phyloP scores from a whole-genome alignment of 2,888 invertebrate species.

The Oegoconia quadripuncta region DNA sequence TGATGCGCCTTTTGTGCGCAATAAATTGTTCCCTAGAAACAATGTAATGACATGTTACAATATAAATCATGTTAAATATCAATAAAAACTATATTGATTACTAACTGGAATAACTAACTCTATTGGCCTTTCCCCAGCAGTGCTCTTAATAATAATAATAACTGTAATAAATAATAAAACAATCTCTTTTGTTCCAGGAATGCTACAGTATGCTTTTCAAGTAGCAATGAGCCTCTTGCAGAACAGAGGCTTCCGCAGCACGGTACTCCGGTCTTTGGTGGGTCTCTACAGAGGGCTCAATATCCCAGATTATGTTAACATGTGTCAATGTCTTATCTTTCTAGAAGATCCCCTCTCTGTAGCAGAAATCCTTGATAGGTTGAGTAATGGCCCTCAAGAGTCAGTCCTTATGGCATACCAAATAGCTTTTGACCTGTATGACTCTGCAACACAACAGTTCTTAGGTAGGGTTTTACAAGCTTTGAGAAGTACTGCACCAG shows the following conservation, averaged over 20 bases:
- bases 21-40: too few relatives aligned
- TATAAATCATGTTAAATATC: too few relatives aligned
- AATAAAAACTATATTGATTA: too few relatives aligned
- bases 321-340: slow-evolving; percentile 98
- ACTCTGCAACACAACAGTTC: slow-evolving; percentile 99
- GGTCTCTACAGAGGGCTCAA: slow-evolving; percentile 92
- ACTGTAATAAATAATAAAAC: too few relatives aligned
- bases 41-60: neutral
- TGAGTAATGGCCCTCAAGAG: slow-evolving; percentile 88
- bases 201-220: slow-evolving; percentile 97
- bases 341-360: slow-evolving; percentile 96
- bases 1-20: too few relatives aligned
- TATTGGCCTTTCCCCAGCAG: too few relatives aligned
- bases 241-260: slow-evolving; percentile 94
- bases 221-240: slow-evolving; percentile 98
- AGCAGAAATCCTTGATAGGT: slow-evolving; percentile 93
- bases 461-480: slow-evolving; percentile 92
- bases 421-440: slow-evolving; percentile 99
- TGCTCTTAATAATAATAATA: too few relatives aligned
- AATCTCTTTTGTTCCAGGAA: slow-evolving; percentile 80
- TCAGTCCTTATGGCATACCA: slow-evolving; percentile 98
- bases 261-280: slow-evolving; percentile 92
- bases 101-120: too few relatives aligned
- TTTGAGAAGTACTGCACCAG: slow-evolving; percentile 88
- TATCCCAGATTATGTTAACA: slow-evolving; percentile 97